Base-by-base conservation (phyloP, 2,113 vertebrate genomes). In the Myrmecophaga tridactyla region DNA sequence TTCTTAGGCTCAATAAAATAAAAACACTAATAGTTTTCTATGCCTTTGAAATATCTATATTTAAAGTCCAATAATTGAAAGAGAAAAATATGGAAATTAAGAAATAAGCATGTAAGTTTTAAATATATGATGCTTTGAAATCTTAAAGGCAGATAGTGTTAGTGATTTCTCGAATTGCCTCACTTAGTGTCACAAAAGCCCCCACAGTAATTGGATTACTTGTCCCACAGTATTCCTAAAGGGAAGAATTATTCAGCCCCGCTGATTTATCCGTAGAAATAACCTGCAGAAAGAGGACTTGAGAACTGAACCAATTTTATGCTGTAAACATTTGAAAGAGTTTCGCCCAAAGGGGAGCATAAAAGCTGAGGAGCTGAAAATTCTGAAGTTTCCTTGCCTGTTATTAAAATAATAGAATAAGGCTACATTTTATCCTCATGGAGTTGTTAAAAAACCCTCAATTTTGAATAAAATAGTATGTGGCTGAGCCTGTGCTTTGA, bases 241-340 rank as follows among this genome's bases (percentile, higher is more conserved):
- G 39, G 25, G 95, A 58, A 82, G 23, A 87, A 84, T 86, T 93
- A 78, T 94, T 90, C 56, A 82, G 34, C 15, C 72, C 76, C 94
- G 41, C n/a, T 92, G 85, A 94, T 86, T 95, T 92, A 86, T 89
- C 92, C 76, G 58, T n/a, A 95, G 82, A 95, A 96, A 95, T 96
- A 72, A 92, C 85, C 81, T 85, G 11, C 72, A 94, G 77, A 96
- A 90, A 73, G 65, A 80, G 92, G 70, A 62, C 34, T 96, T 73
- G 85, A 95, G 77, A 83, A 89, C 60, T 80, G 34, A 92, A 70
- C 53, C 51, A 96, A 88, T 97, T 96, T 96, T 90, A 96, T 36
- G 72, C 73, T 94, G 82, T 94, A 85, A 94, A 48, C 13, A 63
- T 86, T 5, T 89, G 53, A 95, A 94, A 90, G 29, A 90, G 25